A percentile compares a stretch with the other conserved stretches of the same genome.
Conservation (phyloP, 1,140 invertebrate genomes). For the Protaetia brevitarsis region DNA sequence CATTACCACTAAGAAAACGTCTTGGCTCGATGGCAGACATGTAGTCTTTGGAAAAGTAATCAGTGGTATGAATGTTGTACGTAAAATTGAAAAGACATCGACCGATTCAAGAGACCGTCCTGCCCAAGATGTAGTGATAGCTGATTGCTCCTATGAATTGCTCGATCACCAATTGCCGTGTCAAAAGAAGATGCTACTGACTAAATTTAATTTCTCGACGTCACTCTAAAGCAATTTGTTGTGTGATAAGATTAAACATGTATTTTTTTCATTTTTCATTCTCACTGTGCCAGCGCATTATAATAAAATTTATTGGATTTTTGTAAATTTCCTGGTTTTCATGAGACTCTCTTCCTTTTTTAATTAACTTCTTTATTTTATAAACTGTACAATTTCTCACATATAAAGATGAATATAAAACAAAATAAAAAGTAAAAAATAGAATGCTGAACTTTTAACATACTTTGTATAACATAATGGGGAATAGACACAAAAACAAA, state of each 20-base stretch:
- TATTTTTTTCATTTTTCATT: conserved; percentile 18
- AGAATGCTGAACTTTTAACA: too few relatives aligned
- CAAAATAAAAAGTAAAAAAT: too few relatives aligned
- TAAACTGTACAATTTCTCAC: too few relatives aligned
- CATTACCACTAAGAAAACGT: conserved; percentile 86
- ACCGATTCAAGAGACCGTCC: conserved; percentile 79
- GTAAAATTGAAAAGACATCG: conserved; percentile 74
- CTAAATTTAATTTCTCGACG: conserved; percentile 48
- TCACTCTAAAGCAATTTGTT: conserved; percentile 19
- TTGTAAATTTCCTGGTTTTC: too few relatives aligned
- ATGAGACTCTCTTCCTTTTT: too few relatives aligned
- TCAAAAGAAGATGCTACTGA: conserved; percentile 75
- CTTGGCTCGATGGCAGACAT: conserved; percentile 95
- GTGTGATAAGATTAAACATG: conserved; percentile 25
- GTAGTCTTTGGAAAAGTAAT: conserved; percentile 96
- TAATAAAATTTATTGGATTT: background rate
- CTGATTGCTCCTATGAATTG: conserved; percentile 65
- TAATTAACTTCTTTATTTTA: too few relatives aligned
- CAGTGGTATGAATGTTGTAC: conserved; percentile 86
- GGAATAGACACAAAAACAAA: too few relatives aligned
- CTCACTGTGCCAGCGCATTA: background rate
- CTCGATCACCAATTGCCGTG: conserved; percentile 77
- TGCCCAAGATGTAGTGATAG: conserved; percentile 74
- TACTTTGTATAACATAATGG: too few relatives aligned
- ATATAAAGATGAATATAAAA: too few relatives aligned